Evolutionary conservation across 2,888 invertebrate species (phyloP).

Genomic region (Tetranychus truncatus): DNA sequence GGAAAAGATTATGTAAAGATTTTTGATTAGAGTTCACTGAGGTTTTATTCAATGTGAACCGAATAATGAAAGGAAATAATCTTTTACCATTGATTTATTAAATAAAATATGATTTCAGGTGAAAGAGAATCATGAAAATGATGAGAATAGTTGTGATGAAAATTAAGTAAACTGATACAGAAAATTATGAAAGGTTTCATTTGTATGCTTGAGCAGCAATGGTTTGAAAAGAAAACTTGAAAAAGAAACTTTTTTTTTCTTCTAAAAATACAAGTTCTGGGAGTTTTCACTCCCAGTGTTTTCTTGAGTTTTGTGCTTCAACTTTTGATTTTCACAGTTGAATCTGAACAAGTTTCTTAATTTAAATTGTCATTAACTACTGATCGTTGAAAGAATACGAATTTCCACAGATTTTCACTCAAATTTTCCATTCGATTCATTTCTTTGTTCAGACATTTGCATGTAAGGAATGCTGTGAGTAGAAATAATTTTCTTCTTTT

Average conservation of each 20-base stretch:
- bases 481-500: no score
- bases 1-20: not conserved
- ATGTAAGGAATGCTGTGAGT: no score
- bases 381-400: no score
- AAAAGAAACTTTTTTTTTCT: not conserved
- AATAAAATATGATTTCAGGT: not conserved
- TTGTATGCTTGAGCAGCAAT: not conserved
- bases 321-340: no score
- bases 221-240: not conserved
- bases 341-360: no score
- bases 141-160: not conserved
- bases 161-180: not conserved
- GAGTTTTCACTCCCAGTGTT: no score
- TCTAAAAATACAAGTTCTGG: not conserved
- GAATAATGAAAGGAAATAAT: not conserved
- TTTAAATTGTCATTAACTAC: no score
- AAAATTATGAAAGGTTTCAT: not conserved
- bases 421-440: no score
- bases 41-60: not conserved
- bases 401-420: no score
- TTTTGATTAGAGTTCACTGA: not conserved
- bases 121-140: not conserved
- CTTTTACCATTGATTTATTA: not conserved
- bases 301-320: no score
- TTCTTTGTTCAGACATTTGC: no score